Evolutionary conservation across 2,888 invertebrate species (phyloP), one percentile per base, ranked within the genome.

Genomic region (Mycogona germanica): DNA sequence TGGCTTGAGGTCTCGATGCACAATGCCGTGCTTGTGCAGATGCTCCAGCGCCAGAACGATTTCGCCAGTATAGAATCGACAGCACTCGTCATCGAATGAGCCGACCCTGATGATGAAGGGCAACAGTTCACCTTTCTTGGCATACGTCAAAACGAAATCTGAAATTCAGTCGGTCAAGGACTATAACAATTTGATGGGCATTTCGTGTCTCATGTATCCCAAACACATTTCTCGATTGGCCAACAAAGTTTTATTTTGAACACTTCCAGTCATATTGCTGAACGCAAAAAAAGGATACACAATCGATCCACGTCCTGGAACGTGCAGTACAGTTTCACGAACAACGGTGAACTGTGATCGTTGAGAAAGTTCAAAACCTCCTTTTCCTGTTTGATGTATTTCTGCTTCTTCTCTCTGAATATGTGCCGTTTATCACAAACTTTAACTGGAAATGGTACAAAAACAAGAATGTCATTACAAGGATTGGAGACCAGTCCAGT

Each of bases 341-440:
- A 91, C 70, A 88, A 95, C 58, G 88, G 85, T 56, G 70, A 68
- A 57, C 80, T 78, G 62, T 81, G 79, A 51, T 69, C 68, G 62
- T 82, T 85, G 63, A 95, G 74, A 72, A 84, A 80, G 69, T 88
- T 85, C 68, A 97, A 75, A 26, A 92, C 88, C 67, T 95, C 91
- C 69, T 92, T 93, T 72, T 99, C 98, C 42, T 95, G 77, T 68
- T 84, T 83, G 56, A 97, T 85, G 71, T 92, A 91, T 67, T 88
- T 85, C 64, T 84, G 81, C 73, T 97, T 97, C 70, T 85, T 86
- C 72, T 97, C 93, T 60, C 84, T 78, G 62, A 93, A 78, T 62
- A 98, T 93, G 71, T 92, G 87, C 49, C 80, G 76, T 74, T 98
- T 98, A 66, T 93, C 89, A 71, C 95, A 85, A n/a, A 96, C 93